Evolutionary conservation across 2,888 invertebrate genomes (phyloP).

Genomic region (Pheosia gnoma): DNA sequence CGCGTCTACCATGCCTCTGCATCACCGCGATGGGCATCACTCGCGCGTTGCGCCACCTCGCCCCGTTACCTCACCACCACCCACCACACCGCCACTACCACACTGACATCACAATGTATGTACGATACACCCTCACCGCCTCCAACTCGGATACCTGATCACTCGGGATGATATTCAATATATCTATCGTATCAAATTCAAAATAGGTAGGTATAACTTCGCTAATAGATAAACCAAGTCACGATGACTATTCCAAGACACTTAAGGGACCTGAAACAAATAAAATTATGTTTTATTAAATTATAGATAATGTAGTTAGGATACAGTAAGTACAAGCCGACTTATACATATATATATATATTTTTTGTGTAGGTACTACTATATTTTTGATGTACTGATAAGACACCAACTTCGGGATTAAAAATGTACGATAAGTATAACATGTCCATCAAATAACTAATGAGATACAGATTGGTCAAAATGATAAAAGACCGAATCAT

Average conservation of each 20-base stretch:
- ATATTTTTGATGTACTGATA: not conserved
- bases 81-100: conserved; percentile 62
- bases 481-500: too few relatives aligned
- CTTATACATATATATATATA: not conserved
- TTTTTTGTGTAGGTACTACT: not conserved
- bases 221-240: conserved; percentile 16
- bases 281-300: conserved; percentile 13
- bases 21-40: conserved; percentile 81
- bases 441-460: not conserved
- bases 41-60: conserved; percentile 60
- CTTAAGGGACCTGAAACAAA: conserved; percentile 40
- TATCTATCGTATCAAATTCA: conserved; percentile 38
- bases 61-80: conserved; percentile 59
- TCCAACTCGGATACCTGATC: conserved; percentile 56
- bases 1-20: conserved; percentile 83
- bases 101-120: conserved; percentile 58
- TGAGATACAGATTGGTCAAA: too few relatives aligned
- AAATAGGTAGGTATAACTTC: conserved; percentile 28
- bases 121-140: conserved; percentile 56
- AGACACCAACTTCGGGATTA: not conserved
- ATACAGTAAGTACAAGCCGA: not conserved
- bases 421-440: not conserved
- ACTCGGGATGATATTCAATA: conserved; percentile 51
- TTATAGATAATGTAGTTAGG: not conserved
- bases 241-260: conserved; percentile 29